Evolutionary conservation across 2,113 vertebrate genomes (phyloP).

Genomic region (Dasyornis broadbenti): DNA sequence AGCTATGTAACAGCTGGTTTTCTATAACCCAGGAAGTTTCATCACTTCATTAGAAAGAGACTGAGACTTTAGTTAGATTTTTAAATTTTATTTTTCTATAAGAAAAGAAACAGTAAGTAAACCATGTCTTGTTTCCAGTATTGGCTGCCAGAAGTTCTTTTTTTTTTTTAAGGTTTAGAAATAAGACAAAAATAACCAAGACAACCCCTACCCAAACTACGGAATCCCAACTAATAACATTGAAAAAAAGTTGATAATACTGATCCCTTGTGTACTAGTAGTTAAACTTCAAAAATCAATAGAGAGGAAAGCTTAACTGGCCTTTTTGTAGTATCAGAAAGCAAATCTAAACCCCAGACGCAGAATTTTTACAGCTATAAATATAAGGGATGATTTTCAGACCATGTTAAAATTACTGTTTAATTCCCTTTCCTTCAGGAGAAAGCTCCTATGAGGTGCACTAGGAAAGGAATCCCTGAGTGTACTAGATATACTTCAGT

Average conservation of each 20-base stretch:
- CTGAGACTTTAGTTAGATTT: background rate
- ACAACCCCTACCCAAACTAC: background rate
- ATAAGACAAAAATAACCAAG: slow-evolving; percentile 49
- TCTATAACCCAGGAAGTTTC: background rate
- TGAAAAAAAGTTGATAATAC: slow-evolving; percentile 51
- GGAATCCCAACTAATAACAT: slow-evolving; percentile 59
- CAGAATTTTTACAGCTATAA: slow-evolving; percentile 55
- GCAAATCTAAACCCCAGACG: slow-evolving; percentile 44
- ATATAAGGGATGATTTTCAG: slow-evolving; percentile 49
- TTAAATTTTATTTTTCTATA: slow-evolving; percentile 29
- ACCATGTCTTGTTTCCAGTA: background rate
- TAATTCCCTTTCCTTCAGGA: slow-evolving; percentile 46
- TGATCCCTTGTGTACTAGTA: slow-evolving; percentile 34
- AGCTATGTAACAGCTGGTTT: background rate
- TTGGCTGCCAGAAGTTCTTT: background rate
- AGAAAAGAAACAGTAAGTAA: slow-evolving; percentile 5
- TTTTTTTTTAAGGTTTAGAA: slow-evolving; percentile 47
- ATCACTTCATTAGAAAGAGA: background rate
- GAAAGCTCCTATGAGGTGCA: slow-evolving; percentile 27
- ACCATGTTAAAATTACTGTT: slow-evolving; percentile 27
- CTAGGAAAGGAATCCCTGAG: slow-evolving; percentile 70
- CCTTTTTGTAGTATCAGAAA: slow-evolving; percentile 53
- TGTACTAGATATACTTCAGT: slow-evolving; percentile 4
- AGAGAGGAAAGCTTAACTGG: slow-evolving; percentile 55
- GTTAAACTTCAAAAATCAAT: slow-evolving; percentile 67